These are phyloP conservation scores for Mesorhabditis spiculigera DNA, from an alignment of 2,888 invertebrate genomes.

Conservation along the genomic window DNA sequence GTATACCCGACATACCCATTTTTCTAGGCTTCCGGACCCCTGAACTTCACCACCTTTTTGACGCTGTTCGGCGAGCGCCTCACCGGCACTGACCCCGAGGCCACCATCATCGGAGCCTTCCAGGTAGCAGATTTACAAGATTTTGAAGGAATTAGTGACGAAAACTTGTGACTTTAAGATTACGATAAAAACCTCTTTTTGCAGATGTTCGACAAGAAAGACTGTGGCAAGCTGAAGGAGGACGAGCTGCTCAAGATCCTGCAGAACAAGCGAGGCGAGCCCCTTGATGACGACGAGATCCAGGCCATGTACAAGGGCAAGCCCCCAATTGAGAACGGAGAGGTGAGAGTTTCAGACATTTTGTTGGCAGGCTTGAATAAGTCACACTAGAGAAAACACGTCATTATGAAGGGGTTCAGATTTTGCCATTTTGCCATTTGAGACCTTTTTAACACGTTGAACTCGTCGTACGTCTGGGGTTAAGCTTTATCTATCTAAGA, in stretches of 20 bases:
- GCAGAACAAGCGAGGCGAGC: conserved; percentile 58
- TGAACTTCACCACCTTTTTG: conserved; percentile 60
- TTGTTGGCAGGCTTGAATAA: background rate
- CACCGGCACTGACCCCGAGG: conserved; percentile 64
- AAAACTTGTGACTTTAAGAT: too few relatives aligned
- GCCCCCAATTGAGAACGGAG: conserved; percentile 62
- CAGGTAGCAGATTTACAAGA: conserved; percentile 65
- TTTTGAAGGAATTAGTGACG: conserved; percentile 63
- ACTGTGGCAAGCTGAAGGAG: conserved; percentile 61
- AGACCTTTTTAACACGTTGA: background rate
- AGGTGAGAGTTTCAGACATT: conserved; percentile 19
- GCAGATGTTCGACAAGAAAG: conserved; percentile 63
- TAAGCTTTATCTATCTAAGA: background rate
- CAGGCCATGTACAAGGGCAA: conserved; percentile 53
- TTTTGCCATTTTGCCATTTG: background rate
- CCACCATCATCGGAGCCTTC: conserved; percentile 63
- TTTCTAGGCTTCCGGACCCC: conserved; percentile 54
- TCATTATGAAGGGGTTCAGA: background rate
- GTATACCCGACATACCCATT: too few relatives aligned
- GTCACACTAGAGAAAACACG: background rate
- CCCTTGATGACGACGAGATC: conserved; percentile 56
- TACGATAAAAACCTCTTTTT: too few relatives aligned
- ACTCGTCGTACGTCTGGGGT: background rate
- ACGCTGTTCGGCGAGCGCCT: conserved; percentile 59
- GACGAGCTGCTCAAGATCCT: conserved; percentile 60